phyloP scores from a whole-genome alignment of 1,140 invertebrate genomes.

The Harlomillsia oculata region DNA sequence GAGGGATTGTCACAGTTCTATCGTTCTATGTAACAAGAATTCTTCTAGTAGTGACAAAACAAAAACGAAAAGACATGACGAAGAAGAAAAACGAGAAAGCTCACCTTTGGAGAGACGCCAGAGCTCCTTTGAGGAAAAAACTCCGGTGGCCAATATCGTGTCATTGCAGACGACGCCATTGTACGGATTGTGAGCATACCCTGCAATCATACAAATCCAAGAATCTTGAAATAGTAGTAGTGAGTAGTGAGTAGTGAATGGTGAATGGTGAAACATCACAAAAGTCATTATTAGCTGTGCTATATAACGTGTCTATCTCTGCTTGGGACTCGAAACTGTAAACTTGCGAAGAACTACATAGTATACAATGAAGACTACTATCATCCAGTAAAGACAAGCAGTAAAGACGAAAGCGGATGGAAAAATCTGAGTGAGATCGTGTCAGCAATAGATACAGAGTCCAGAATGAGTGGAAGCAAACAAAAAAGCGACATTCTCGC shows the following conservation, averaged over 20 bases:
- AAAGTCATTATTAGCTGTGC: too few relatives aligned
- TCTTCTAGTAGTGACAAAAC: too few relatives aligned
- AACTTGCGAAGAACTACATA: too few relatives aligned
- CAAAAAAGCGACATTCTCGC: too few relatives aligned
- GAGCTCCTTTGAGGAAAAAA: conserved; percentile 95
- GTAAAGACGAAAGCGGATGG: background rate
- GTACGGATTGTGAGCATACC: conserved; percentile 90
- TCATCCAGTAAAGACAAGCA: too few relatives aligned
- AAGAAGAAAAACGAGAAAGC: too few relatives aligned
- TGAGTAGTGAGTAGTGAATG: too few relatives aligned
- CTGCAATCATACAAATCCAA: conserved; percentile 53
- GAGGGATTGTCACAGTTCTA: too few relatives aligned
- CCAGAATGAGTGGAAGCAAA: background rate
- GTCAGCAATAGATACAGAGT: background rate
- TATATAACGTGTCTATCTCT: too few relatives aligned
- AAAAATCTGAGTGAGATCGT: background rate
- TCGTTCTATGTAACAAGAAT: too few relatives aligned
- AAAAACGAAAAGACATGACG: too few relatives aligned
- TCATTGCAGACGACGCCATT: conserved; percentile 96
- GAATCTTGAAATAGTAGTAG: background rate
- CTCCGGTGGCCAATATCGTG: conserved; percentile 94
- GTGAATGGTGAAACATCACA: background rate
- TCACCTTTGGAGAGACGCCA: conserved; percentile 94
- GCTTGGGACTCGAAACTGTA: background rate
- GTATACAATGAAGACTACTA: too few relatives aligned